Percentiles rank a stretch among this genome's conserved stretches.
These are phyloP conservation scores for Glomeris marginata DNA, from an alignment of 2,888 invertebrate species.

Conservation along the genomic window DNA sequence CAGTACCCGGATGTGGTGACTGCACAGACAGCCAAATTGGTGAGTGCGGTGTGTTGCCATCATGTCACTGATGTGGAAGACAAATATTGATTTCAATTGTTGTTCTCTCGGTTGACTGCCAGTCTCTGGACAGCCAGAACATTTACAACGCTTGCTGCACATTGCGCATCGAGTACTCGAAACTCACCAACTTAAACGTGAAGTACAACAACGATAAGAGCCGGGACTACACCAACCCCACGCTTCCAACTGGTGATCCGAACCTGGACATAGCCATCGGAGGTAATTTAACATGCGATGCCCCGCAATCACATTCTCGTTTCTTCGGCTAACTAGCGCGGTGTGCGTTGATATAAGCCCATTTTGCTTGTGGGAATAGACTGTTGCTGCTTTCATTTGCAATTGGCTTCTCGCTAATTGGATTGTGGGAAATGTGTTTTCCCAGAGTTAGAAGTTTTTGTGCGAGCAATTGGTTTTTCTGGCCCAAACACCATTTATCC, in stretches of 20 bases:
- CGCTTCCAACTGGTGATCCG: constrained; percentile 84
- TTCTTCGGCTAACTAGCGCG: neutral
- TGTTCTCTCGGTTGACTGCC: neutral
- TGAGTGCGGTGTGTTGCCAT: constrained; percentile 35
- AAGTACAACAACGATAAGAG: constrained; percentile 99
- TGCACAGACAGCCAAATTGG: constrained; percentile 92
- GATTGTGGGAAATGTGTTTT: no score
- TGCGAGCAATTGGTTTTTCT: no score
- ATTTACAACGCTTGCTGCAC: constrained; percentile 99
- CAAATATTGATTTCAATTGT: neutral
- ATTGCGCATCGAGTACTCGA: constrained; percentile 96
- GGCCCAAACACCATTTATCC: no score
- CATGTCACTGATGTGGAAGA: neutral
- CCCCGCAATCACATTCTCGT: no score
- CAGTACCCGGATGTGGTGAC: constrained; percentile 95
- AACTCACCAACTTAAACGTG: constrained; percentile 93
- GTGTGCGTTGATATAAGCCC: constrained; percentile 9
- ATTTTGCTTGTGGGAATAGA: neutral
- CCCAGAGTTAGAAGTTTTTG: no score
- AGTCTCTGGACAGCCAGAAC: constrained; percentile 94
- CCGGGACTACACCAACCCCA: constrained; percentile 96
- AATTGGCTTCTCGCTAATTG: no score
- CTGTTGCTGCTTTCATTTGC: neutral
- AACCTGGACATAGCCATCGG: constrained; percentile 38
- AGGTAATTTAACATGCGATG: no score